Evolutionary conservation across 2,113 vertebrate genomes (phyloP).

Genomic region (Nestor notabilis): DNA sequence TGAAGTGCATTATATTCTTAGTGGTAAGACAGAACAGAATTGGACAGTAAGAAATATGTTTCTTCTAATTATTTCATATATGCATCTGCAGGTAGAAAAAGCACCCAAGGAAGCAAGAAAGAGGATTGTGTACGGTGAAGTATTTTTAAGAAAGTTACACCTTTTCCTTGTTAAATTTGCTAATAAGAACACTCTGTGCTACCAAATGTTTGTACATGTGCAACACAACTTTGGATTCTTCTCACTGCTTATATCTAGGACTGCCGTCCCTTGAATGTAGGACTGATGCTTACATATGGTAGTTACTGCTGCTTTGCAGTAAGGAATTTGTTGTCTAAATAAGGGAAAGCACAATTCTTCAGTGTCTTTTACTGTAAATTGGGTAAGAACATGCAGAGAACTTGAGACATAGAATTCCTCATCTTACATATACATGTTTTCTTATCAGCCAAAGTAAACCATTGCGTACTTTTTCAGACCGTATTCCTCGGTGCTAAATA

Average conservation of each 20-base stretch:
- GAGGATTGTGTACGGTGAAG: neutral
- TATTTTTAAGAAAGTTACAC: neutral
- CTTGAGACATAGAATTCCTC: neutral
- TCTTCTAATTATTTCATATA: neutral
- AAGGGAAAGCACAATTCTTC: neutral
- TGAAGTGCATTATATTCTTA: constrained; percentile 36
- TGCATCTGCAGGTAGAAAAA: neutral
- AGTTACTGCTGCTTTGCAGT: neutral
- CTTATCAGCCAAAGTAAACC: constrained; percentile 12
- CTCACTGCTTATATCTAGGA: neutral
- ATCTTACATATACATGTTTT: neutral
- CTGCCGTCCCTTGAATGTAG: neutral
- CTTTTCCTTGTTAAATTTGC: neutral
- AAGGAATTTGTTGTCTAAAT: constrained; percentile 10
- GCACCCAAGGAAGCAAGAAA: neutral
- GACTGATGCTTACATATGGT: neutral
- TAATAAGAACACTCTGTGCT: neutral
- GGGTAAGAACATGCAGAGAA: neutral
- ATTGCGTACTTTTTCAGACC: neutral
- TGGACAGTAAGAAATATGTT: neutral
- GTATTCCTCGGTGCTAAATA: neutral
- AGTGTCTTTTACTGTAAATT: neutral
- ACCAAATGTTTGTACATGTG: neutral
- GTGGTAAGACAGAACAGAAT: neutral
- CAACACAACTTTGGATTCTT: neutral